A percentile compares a stretch with the other conserved stretches of the same genome.
Evolutionary conservation across 37 sponge, comb jelly and placozoan genomes (phyloP).

Genomic region (Ephydatia muelleri): DNA sequence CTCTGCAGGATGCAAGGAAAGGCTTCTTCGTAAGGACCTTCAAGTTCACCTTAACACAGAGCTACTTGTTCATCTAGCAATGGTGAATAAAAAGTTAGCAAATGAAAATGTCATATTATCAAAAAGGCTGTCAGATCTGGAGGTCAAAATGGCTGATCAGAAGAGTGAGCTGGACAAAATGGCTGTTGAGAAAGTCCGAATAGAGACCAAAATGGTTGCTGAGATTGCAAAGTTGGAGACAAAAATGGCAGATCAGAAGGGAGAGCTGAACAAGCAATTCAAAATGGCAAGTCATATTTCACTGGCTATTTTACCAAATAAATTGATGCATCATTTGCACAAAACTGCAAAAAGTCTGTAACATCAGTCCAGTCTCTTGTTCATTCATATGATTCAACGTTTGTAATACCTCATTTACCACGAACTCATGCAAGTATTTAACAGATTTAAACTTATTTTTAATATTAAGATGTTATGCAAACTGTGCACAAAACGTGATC

Average conservation of each 20-base stretch:
- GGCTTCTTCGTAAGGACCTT: conserved; percentile 19
- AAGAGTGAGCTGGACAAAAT: not conserved
- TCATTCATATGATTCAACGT: not conserved
- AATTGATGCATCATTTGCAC: not conserved
- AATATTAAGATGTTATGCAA: not conserved
- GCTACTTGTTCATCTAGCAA: not conserved
- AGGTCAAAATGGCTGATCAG: not conserved
- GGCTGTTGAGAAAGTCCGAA: not conserved
- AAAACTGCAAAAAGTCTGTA: not conserved
- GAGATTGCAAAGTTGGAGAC: too few relatives aligned
- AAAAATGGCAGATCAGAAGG: not conserved
- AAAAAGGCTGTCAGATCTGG: not conserved
- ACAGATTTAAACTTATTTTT: not conserved
- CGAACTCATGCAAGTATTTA: too few relatives aligned
- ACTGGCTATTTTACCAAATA: too few relatives aligned
- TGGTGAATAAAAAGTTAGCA: not conserved
- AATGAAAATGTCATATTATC: not conserved
- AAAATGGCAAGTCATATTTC: not conserved
- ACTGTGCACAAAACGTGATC: not conserved
- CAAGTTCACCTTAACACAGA: conserved; percentile 1
- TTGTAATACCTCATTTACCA: not conserved
- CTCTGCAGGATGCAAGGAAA: conserved; percentile 27
- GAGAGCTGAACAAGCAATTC: not conserved
- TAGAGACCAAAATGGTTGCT: too few relatives aligned
- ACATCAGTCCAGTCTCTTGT: too few relatives aligned